A percentile compares a stretch with the other conserved stretches of the same genome.
Conservation (phyloP, 1,140 invertebrate species). For the Tetramorium parvispinum region DNA sequence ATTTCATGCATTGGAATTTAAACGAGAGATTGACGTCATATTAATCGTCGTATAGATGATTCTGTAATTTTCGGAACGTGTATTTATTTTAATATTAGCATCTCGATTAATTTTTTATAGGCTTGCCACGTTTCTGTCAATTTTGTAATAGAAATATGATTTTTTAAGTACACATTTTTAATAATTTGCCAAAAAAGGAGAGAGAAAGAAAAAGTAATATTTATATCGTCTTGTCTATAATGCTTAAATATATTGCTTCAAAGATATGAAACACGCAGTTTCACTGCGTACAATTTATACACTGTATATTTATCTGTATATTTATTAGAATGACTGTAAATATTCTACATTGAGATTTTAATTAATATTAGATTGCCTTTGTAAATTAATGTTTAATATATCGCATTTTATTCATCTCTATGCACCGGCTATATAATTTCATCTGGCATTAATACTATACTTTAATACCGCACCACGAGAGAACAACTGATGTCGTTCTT, state of each 20-base stretch:
- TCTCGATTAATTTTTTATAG: background rate
- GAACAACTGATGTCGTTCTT: background rate
- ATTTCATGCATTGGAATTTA: slow-evolving; percentile 2
- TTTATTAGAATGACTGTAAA: slow-evolving; percentile 13
- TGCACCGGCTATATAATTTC: background rate
- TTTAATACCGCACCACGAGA: background rate
- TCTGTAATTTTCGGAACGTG: background rate
- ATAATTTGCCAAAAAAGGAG: background rate
- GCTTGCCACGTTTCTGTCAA: background rate
- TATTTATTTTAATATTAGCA: background rate
- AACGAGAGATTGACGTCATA: slow-evolving; percentile 3
- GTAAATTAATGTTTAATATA: slow-evolving; percentile 35
- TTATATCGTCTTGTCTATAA: background rate
- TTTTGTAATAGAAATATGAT: background rate
- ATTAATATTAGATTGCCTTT: slow-evolving; percentile 28
- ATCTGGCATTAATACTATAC: slow-evolving; percentile 14
- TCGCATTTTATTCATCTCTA: slow-evolving; percentile 7
- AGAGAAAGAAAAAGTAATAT: no score
- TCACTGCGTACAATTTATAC: background rate
- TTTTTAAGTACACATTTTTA: background rate
- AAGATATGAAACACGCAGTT: background rate
- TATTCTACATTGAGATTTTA: background rate
- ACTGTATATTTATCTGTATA: background rate
- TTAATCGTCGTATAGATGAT: background rate
- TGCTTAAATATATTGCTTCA: background rate